Evolutionary conservation across 1,140 invertebrate genomes (phyloP).

Genomic region (Formica exsecta): DNA sequence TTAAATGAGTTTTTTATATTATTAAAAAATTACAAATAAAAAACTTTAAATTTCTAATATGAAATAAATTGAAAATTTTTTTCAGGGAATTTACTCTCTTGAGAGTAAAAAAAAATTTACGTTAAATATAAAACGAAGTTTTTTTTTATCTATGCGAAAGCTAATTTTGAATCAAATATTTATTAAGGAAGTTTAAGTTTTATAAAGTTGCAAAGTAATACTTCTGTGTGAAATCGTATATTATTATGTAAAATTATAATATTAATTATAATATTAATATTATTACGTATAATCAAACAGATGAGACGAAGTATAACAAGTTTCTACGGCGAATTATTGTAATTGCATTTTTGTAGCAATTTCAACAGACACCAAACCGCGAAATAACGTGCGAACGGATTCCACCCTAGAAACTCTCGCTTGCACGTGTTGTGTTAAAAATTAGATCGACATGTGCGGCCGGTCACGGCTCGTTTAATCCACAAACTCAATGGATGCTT

Average conservation of each 20-base stretch:
- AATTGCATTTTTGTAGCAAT: neutral
- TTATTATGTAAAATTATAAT: too few relatives aligned
- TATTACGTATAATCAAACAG: neutral
- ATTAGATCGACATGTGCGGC: constrained; percentile 74
- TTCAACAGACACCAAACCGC: constrained; percentile 5
- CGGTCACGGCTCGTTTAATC: constrained; percentile 72
- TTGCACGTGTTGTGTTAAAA: constrained; percentile 67
- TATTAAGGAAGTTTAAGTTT: neutral
- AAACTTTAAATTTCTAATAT: neutral
- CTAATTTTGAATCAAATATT: neutral
- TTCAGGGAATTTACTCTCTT: neutral
- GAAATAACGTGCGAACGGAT: constrained; percentile 38
- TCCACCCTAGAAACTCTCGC: constrained; percentile 31
- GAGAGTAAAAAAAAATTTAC: neutral
- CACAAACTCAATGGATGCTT: constrained; percentile 60
- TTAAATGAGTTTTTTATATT: neutral
- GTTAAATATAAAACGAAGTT: neutral
- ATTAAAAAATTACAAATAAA: neutral
- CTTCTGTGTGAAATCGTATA: neutral
- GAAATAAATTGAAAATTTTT: neutral
- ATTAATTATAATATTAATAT: neutral
- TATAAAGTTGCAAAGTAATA: neutral
- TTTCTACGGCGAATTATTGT: neutral
- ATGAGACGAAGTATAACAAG: neutral
- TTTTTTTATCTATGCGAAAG: too few relatives aligned